Base-by-base conservation (phyloP, 2,797 vertebrate species). In the Anomalospiza imberbis region DNA sequence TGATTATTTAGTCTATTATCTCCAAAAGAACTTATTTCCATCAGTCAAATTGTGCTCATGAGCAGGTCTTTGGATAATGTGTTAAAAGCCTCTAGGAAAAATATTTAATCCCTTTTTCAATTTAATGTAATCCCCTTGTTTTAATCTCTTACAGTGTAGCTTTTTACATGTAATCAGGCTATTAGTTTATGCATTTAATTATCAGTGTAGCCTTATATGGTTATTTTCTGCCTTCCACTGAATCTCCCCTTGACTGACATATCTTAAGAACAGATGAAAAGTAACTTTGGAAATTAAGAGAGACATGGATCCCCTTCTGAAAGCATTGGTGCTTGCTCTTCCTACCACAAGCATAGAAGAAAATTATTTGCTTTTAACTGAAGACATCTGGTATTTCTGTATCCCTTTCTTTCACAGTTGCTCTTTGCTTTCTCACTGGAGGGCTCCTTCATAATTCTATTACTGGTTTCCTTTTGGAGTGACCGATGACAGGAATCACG, bases 61-160 rank as follows among this genome's bases (percentile, higher is more conserved):
- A 96, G 70, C 48, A 95, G 50, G 60, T 74, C 96, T 96, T 96
- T 82, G 57, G 48, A 95, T 81, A 85, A 89, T 40, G 67, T 78
- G 76, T 75, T 82, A 93, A 85, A 91, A 93, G 76, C 91, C 93
- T 94, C 74, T 92, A 95, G 95, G 84, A 95, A 94, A 87, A 89
- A 63, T 29, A 82, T 89, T 94, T 97, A 95, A 93, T 96, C 93
- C 94, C 24, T 50, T 40, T 91, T 97, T 89, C 92, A 92, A 68
- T 88, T 85, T 76, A 87, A 79, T 77, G 31, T 88, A 96, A 96
- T 93, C 77, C 60, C 22, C 50, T 95, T 96, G 48, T 95, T 95
- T 94, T 92, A 95, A 94, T 96, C 83, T 94, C 68, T 94, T 90
- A 60, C 38, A 76, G 40, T n/a, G 31, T 76, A 28, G 42, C 70